A percentile compares a stretch with the other conserved stretches of the same genome.
These are phyloP conservation scores for Drosophila imparisetae DNA, from an alignment of 2,888 invertebrate species.

Conservation along the genomic window DNA sequence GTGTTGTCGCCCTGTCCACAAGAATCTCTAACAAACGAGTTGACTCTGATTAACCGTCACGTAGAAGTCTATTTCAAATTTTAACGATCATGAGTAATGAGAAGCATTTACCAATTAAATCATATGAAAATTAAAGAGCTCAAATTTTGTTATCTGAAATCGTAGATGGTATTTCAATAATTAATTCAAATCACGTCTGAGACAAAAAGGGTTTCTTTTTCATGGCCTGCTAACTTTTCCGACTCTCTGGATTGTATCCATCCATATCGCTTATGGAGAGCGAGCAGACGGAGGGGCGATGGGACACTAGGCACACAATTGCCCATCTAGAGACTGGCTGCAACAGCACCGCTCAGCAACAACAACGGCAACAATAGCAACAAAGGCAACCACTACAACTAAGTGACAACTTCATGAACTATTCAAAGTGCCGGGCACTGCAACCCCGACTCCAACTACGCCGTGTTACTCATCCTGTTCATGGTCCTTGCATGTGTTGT, in stretches of 20 bases:
- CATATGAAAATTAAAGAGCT: background rate
- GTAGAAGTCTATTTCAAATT: constrained; percentile 27
- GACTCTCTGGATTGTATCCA: constrained; percentile 28
- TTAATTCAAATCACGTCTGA: constrained; percentile 44
- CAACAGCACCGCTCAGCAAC: constrained; percentile 27
- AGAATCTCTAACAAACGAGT: constrained; percentile 21
- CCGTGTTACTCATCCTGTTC: constrained; percentile 8
- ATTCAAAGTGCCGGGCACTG: constrained; percentile 62
- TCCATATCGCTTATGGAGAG: constrained; percentile 24
- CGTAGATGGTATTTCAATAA: constrained; percentile 8
- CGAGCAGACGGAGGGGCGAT: background rate
- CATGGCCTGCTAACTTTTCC: constrained; percentile 1
- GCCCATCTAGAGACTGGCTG: constrained; percentile 24
- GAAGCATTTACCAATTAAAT: constrained; percentile 21
- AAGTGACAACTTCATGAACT: constrained; percentile 79
- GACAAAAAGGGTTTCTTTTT: background rate
- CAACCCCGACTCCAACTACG: background rate
- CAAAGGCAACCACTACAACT: constrained; percentile 50
- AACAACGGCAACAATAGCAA: constrained; percentile 10
- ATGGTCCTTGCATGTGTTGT: constrained; percentile 42
- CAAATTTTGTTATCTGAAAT: background rate
- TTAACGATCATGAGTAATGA: constrained; percentile 26
- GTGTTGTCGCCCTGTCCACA: constrained; percentile 3
- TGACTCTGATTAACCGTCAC: constrained; percentile 24
- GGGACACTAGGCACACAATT: constrained; percentile 30